Base-by-base conservation (phyloP, 2,797 vertebrate genomes). In the Enteromius mattozi region DNA sequence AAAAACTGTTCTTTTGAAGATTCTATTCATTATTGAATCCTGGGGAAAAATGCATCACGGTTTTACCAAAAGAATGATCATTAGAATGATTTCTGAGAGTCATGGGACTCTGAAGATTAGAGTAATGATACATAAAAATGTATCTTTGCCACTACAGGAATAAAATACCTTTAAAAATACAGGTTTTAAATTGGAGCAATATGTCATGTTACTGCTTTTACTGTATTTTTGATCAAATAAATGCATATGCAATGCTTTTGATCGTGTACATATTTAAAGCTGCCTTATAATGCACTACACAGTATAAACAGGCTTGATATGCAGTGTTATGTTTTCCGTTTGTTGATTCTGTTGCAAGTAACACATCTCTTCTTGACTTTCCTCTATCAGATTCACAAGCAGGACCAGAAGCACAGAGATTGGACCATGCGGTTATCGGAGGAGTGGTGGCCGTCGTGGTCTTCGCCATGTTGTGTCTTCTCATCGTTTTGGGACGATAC, bases 401-500 rank as follows among this genome's bases (percentile, higher is more conserved):
- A 21, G 97, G 97, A 80, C 96, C 99, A 87, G 97, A 98, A 49
- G 95, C 96, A 0, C 93, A 96, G 0, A 96, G 97, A 35, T 97
- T 99, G 94, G 98, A 99, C 92, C 98, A 99, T 1, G 98, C 98
- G 0, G 97, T 99, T 91, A 98, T 99, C 0, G 98, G 98, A 0
- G 98, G 98, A 0, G 97, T 99, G 54, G 98, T 99, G 88, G 98
- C 98, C 0, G 98, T 99, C 86, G 98, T 99, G 30, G 98, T 99
- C 89, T 99, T 99, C 0, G 97, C 98, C 19, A 98, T 99, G 96
- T 96, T 99, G 81, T 99, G 98, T 91, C 95, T 99, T 93, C 97
- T 99, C 92, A 99, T 99, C 90, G 95, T 99, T 86, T 92, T 99
- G 92, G 98, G 98, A 21, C 97, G 98, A 87, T 99, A 99, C 89